Evolutionary conservation across 1,140 invertebrate genomes (phyloP), one percentile per base, ranked within the genome.

Genomic region (Gonioctena quinquepunctata): DNA sequence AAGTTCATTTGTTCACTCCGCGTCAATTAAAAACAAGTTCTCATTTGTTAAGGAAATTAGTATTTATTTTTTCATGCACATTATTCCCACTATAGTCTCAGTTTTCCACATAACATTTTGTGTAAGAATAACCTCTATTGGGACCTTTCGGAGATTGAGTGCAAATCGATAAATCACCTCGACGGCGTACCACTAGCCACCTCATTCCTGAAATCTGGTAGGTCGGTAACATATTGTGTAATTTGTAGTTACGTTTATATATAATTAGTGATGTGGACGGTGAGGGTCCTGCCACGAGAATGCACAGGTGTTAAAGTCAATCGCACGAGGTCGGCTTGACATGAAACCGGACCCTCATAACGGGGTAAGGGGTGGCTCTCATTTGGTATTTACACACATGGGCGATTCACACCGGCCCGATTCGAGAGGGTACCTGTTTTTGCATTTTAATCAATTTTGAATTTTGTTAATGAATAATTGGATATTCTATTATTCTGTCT

Each of bases 171-270:
- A 42, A 8, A 42, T 4, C 3, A 42, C 33, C 1, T 42, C 13
- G 42, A 25, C 21, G 4, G 25, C 23, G 25, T 42, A n/a, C 33
- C 18, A 49, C 27, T 61, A 42, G 49, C 28, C 60, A 23, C 18
- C 57, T 22, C 27, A 60, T 48, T n/a, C 26, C 16, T 61, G 49
- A 69, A 63, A 65, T 65, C 68, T 50, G 59, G 21, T 60, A 68
- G 61, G 57, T 67, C 28, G 27, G 67, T 75, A 78, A 76, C 76
- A 78, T 78, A 78, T 78, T 78, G 76, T 69, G 71, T 78, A 78
- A 78, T 78, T 78, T 78, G 76, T 78, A 75, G 70, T 67, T 76
- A 69, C 69, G 23, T 69, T 71, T 74, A 74, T 64, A 63, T 63
- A 54, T 75, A 75, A 75, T 75, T 75, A 75, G 28, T 63, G 49